phyloP scores from a whole-genome alignment of 2,888 invertebrate genomes.

The Callyntrura sp. region DNA sequence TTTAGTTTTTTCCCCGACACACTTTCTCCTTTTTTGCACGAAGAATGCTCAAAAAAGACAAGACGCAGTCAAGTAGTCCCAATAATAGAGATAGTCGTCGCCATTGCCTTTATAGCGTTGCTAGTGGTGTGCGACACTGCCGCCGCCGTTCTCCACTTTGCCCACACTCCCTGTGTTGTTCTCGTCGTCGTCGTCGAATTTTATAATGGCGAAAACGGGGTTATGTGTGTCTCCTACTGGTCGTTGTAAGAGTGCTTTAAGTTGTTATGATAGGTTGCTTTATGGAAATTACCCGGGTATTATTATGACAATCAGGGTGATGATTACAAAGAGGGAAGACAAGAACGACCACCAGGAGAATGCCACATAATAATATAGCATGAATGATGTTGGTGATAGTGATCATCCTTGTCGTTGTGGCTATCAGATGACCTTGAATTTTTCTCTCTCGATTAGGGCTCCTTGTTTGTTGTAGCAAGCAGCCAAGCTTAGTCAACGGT shows the following conservation, averaged over 20 bases:
- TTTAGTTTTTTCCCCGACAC: slow-evolving; percentile 11
- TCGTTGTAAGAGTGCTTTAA: slow-evolving; percentile 4
- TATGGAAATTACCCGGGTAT: slow-evolving; percentile 70
- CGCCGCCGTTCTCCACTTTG: slow-evolving; percentile 6
- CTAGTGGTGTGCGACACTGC: background rate
- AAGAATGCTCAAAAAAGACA: background rate
- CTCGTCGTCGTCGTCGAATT: background rate
- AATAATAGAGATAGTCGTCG: too few species aligned
- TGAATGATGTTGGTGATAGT: slow-evolving; percentile 33
- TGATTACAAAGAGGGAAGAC: background rate
- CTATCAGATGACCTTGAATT: slow-evolving; percentile 42
- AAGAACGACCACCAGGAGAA: background rate
- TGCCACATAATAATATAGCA: slow-evolving; percentile 8
- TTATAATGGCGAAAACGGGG: background rate
- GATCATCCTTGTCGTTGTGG: background rate
- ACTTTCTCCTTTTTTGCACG: slow-evolving; percentile 14
- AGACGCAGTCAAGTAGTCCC: too few species aligned
- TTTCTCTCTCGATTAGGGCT: background rate
- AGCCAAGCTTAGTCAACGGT: background rate
- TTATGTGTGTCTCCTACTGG: background rate
- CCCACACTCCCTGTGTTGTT: background rate
- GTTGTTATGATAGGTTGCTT: slow-evolving; percentile 23
- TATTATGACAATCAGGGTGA: slow-evolving; percentile 62
- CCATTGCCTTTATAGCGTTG: background rate
- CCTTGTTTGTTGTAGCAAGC: background rate